A percentile compares a stretch with the other conserved stretches of the same genome.
Conservation (phyloP, 2,797 vertebrate species). For the Benthosema pterotum region DNA sequence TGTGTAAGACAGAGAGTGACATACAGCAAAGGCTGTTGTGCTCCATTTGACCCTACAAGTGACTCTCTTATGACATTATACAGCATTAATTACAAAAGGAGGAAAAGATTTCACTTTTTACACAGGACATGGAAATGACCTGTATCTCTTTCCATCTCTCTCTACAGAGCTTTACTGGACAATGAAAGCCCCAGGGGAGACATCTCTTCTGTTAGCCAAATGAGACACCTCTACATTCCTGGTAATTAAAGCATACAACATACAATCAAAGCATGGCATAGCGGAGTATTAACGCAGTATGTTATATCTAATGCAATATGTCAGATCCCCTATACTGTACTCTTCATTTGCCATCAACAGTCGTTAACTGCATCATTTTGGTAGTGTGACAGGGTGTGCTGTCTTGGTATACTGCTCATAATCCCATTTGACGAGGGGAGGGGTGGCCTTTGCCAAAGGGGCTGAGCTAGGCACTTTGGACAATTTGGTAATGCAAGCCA, state of each 20-base stretch:
- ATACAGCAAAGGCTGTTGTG: too few relatives aligned
- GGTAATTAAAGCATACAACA: constrained; percentile 58
- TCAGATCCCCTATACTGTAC: neutral
- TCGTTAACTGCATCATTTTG: constrained; percentile 2
- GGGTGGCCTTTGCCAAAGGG: constrained; percentile 8
- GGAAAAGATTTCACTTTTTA: neutral
- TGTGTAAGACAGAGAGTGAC: too few relatives aligned
- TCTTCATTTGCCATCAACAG: neutral
- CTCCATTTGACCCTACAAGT: too few relatives aligned
- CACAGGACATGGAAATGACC: neutral
- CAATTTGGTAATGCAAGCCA: constrained; percentile 62
- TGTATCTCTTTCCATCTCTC: constrained; percentile 30
- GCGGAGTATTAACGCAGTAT: neutral
- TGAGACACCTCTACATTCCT: constrained; percentile 48
- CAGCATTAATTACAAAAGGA: too few relatives aligned
- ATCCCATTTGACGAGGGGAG: constrained; percentile 31
- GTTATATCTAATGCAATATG: neutral
- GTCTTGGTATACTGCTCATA: constrained; percentile 21
- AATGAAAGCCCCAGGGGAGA: constrained; percentile 57
- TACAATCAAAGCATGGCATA: neutral
- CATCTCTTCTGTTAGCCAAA: constrained; percentile 37
- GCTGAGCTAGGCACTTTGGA: constrained; percentile 57
- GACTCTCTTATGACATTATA: too few relatives aligned
- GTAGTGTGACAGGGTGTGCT: constrained; percentile 8
- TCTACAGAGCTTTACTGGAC: constrained; percentile 79